Conservation (phyloP, 2,888 invertebrate species). For the Luperina testacea region DNA sequence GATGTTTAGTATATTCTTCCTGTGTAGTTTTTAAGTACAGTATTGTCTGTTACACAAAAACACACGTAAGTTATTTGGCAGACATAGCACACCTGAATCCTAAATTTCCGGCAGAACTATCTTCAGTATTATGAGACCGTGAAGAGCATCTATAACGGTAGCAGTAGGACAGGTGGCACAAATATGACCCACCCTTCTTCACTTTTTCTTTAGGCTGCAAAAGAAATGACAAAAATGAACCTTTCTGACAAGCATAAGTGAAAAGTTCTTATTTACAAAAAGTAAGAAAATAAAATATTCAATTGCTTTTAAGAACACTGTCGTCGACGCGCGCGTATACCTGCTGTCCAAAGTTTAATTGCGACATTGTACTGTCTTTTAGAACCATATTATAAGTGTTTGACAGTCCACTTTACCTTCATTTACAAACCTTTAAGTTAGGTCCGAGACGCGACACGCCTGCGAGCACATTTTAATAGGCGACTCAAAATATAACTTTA, state of each 20-base stretch:
- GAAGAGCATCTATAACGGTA: slow-evolving; percentile 98
- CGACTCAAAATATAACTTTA: too few relatives aligned
- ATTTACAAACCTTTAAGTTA: too few relatives aligned
- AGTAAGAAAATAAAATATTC: neutral
- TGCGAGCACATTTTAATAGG: too few relatives aligned
- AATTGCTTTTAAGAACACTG: neutral
- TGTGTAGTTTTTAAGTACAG: slow-evolving; percentile 36
- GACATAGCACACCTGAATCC: slow-evolving; percentile 97
- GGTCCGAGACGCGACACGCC: too few relatives aligned
- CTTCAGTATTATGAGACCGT: slow-evolving; percentile 97
- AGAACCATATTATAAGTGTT: too few relatives aligned
- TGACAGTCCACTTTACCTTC: too few relatives aligned
- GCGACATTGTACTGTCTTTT: too few relatives aligned
- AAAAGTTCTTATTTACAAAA: neutral
- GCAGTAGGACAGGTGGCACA: slow-evolving; percentile 97
- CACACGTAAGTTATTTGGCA: slow-evolving; percentile 37
- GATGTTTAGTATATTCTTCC: neutral
- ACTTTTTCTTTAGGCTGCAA: slow-evolving; percentile 93
- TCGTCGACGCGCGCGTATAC: too few relatives aligned
- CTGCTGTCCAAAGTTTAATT: too few relatives aligned
- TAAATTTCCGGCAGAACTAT: slow-evolving; percentile 97
- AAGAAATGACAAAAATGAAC: slow-evolving; percentile 24
- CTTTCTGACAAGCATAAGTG: neutral
- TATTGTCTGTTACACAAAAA: neutral
- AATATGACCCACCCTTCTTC: slow-evolving; percentile 98